These are phyloP conservation scores for Parauchenoglanis punctatus DNA, from an alignment of 2,797 vertebrate species.

Conservation along the genomic window DNA sequence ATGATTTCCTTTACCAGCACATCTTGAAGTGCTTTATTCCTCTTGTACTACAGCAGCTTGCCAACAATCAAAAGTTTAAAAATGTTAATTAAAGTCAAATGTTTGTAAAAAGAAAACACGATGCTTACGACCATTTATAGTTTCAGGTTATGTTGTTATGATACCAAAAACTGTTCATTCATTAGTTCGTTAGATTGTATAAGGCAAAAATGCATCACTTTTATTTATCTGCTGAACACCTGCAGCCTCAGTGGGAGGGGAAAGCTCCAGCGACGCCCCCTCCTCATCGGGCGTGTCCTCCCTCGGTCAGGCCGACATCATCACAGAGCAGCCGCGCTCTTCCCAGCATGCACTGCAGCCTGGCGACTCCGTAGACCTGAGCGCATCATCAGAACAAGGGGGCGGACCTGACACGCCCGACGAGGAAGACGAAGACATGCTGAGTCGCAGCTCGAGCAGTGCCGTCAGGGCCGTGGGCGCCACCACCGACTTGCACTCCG, in stretches of 20 bases:
- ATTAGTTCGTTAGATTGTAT: not conserved
- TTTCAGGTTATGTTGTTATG: too few species aligned
- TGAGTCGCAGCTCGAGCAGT: conserved; percentile 88
- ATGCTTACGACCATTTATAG: not conserved
- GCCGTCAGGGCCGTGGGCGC: conserved; percentile 76
- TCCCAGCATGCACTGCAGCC: conserved; percentile 91
- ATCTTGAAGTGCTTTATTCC: not conserved
- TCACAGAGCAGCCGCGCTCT: conserved; percentile 93
- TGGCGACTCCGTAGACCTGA: conserved; percentile 85
- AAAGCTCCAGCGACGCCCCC: conserved; percentile 70
- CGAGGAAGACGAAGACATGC: conserved; percentile 83
- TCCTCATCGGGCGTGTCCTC: conserved; percentile 78
- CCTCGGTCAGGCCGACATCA: conserved; percentile 84
- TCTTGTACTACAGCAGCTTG: not conserved
- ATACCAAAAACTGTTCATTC: not conserved
- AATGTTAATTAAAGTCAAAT: too few species aligned
- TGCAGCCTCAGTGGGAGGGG: conserved; percentile 79
- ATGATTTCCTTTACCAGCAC: not conserved
- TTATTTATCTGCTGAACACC: not conserved
- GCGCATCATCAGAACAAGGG: conserved; percentile 80
- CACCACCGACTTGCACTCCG: conserved; percentile 70
- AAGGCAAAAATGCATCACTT: not conserved
- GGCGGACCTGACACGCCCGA: conserved; percentile 68
- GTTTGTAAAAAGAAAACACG: not conserved
- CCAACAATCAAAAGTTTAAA: not conserved